Conservation (phyloP, 2,113 vertebrate genomes). For the Ariopsis seemanni region DNA sequence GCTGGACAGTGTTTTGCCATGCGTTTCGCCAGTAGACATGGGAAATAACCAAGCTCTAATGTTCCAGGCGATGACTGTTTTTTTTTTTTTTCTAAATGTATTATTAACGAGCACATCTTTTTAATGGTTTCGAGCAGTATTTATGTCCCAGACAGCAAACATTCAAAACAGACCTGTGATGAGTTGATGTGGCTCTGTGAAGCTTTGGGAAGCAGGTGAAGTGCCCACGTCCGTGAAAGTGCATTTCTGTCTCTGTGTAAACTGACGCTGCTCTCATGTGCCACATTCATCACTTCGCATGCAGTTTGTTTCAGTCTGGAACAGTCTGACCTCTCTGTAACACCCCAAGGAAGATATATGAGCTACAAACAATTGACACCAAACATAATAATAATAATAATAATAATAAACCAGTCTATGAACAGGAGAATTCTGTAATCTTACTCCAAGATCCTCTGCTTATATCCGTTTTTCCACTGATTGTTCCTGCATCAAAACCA, state of each 20-base stretch:
- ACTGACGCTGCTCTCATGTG: neutral
- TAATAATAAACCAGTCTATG: neutral
- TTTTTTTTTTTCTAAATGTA: neutral
- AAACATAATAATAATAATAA: neutral
- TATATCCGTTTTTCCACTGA: neutral
- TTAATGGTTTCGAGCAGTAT: slow-evolving; percentile 1
- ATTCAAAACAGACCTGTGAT: slow-evolving; percentile 20
- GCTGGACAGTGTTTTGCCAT: neutral
- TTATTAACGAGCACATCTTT: neutral
- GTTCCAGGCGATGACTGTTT: neutral
- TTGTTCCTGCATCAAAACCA: neutral
- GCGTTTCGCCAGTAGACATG: neutral
- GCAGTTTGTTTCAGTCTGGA: neutral
- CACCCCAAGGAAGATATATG: neutral
- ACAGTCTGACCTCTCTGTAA: slow-evolving; percentile 14
- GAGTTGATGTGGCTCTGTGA: neutral
- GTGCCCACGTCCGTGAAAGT: neutral
- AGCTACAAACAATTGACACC: neutral
- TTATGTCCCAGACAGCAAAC: slow-evolving; percentile 16
- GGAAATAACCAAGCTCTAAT: neutral
- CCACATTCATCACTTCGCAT: slow-evolving; percentile 2
- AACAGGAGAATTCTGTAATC: too few relatives aligned
- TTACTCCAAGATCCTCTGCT: neutral
- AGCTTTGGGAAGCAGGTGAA: slow-evolving; percentile 14
- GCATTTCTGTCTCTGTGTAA: slow-evolving; percentile 15